Percentiles rank a stretch among this genome's conserved stretches.
These are phyloP conservation scores for Sericinus montela DNA, from an alignment of 2,888 invertebrate genomes.

Conservation along the genomic window DNA sequence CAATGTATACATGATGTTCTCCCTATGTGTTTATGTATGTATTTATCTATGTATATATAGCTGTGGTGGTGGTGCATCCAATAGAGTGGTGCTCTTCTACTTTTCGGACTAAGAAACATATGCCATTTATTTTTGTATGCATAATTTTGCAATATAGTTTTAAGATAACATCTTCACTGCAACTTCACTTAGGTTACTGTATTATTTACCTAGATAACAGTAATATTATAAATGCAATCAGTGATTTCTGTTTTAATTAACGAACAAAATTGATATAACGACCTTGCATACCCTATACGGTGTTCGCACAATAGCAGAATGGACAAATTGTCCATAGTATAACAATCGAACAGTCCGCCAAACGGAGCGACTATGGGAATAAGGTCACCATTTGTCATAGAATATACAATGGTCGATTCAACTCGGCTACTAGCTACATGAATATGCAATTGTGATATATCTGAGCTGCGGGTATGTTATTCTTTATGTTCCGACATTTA, in stretches of 20 bases:
- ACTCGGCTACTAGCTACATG: conserved; percentile 33
- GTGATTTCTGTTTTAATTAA: conserved; percentile 27
- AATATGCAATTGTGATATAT: conserved; percentile 37
- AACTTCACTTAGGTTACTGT: too few species aligned
- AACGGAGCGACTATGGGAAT: conserved; percentile 48
- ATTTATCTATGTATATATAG: too few species aligned
- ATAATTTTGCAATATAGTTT: too few species aligned
- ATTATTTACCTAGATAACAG: too few species aligned
- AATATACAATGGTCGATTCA: conserved; percentile 55
- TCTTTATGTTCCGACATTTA: neutral
- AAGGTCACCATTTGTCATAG: conserved; percentile 58
- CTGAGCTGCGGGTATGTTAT: neutral
- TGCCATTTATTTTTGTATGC: too few species aligned
- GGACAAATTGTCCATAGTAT: conserved; percentile 36
- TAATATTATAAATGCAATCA: neutral
- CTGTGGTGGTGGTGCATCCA: too few species aligned
- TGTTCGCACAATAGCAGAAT: conserved; percentile 23
- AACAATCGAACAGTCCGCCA: conserved; percentile 45
- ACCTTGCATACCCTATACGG: conserved; percentile 19
- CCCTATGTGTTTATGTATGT: too few species aligned
- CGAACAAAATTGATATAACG: conserved; percentile 2
- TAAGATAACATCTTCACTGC: too few species aligned
- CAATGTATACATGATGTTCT: too few species aligned
- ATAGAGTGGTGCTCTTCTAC: too few species aligned
- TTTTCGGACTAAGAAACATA: too few species aligned